phyloP scores from a whole-genome alignment of 2,888 invertebrate species.

The Imbricaverruca yamaguchii region DNA sequence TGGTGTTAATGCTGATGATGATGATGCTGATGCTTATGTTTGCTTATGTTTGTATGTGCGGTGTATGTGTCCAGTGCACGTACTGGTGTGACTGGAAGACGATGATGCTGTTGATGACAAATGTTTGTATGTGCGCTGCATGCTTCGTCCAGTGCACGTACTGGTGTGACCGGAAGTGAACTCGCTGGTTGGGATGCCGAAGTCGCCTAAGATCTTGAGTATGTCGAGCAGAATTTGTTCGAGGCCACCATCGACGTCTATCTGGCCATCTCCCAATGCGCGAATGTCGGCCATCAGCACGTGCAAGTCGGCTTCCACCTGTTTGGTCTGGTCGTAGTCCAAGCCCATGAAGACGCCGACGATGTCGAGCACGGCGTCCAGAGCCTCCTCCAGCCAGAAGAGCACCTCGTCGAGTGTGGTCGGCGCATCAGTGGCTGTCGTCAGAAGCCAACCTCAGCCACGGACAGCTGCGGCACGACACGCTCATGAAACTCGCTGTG shows the following conservation, averaged over 20 bases:
- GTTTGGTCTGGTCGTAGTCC: background rate
- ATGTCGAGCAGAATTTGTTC: constrained; percentile 4
- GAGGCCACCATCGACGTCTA: background rate
- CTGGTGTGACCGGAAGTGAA: background rate
- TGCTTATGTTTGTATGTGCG: too few relatives aligned
- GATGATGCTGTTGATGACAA: too few relatives aligned
- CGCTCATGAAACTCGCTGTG: too few relatives aligned
- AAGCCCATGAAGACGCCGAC: background rate
- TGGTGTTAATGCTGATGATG: too few relatives aligned
- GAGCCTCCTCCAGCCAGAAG: background rate
- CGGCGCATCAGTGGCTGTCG: background rate
- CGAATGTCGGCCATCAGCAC: constrained; percentile 4
- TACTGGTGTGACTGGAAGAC: background rate
- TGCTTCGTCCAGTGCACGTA: background rate
- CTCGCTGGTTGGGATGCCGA: background rate
- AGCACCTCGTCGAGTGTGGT: background rate
- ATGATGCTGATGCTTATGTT: too few relatives aligned
- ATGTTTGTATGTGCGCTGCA: too few relatives aligned
- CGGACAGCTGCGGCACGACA: too few relatives aligned
- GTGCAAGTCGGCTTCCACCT: background rate
- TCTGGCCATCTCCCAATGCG: background rate
- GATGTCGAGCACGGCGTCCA: constrained; percentile 7
- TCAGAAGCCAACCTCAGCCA: background rate
- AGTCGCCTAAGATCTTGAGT: background rate
- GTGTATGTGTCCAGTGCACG: too few relatives aligned